Percentiles rank a stretch among this genome's conserved stretches.
Evolutionary conservation across 2,888 invertebrate genomes (phyloP).

Genomic region (Drosophila anomelani): DNA sequence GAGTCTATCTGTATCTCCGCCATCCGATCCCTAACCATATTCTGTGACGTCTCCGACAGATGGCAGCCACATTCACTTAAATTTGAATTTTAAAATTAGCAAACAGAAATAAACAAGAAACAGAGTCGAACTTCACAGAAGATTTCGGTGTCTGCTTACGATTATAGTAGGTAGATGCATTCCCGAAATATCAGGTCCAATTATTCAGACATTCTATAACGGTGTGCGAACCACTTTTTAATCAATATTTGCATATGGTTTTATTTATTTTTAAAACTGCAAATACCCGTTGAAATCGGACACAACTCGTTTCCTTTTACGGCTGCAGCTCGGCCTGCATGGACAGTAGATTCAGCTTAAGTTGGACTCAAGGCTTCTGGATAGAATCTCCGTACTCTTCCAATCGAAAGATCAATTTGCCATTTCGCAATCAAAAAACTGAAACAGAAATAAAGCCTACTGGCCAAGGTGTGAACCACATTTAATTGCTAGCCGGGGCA

Average conservation of each 20-base stretch:
- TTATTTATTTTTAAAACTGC: constrained; percentile 23
- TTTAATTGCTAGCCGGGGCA: constrained; percentile 1
- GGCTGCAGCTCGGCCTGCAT: constrained; percentile 22
- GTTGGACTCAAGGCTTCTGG: constrained; percentile 4
- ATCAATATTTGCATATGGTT: constrained; percentile 27
- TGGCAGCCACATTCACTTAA: constrained; percentile 41
- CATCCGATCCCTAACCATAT: constrained; percentile 5
- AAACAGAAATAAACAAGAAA: constrained; percentile 16
- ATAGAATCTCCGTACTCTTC: constrained; percentile 22
- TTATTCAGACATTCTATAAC: constrained; percentile 27
- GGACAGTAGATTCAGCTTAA: no score
- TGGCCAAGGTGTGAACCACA: constrained; percentile 7
- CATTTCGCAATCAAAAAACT: neutral
- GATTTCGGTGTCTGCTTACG: neutral
- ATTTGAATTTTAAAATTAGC: constrained; percentile 58
- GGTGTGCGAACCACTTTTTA: constrained; percentile 19
- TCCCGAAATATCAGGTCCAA: constrained; percentile 18
- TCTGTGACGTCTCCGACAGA: constrained; percentile 22
- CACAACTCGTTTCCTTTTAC: constrained; percentile 17
- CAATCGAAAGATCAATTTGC: constrained; percentile 1
- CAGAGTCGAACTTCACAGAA: constrained; percentile 1
- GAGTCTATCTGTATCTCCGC: neutral
- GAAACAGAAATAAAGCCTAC: neutral
- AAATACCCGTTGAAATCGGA: constrained; percentile 8
- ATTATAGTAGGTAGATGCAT: constrained; percentile 19